These are phyloP conservation scores for Planococcus citri DNA, from an alignment of 1,140 invertebrate genomes.

Conservation along the genomic window DNA sequence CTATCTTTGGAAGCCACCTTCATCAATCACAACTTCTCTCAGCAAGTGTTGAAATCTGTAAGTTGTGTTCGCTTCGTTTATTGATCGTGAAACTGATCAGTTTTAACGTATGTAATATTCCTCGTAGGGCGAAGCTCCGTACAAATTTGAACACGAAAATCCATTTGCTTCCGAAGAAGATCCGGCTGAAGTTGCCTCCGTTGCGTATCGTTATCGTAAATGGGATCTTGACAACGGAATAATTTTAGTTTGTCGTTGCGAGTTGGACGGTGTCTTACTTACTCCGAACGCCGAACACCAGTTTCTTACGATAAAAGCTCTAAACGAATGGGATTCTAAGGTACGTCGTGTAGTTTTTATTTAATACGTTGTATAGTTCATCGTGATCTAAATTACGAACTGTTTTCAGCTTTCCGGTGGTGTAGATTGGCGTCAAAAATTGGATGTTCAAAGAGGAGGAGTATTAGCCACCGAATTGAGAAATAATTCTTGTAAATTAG, in stretches of 20 bases:
- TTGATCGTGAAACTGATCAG: not conserved
- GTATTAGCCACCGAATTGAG: constrained; percentile 95
- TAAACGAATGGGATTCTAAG: constrained; percentile 98
- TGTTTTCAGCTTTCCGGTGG: constrained; percentile 37
- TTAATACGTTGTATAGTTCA: not conserved
- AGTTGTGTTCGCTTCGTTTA: constrained; percentile 21
- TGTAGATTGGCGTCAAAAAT: constrained; percentile 94
- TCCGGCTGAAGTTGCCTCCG: constrained; percentile 71
- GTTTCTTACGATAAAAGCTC: constrained; percentile 90
- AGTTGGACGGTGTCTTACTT: constrained; percentile 89
- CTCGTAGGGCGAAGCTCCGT: constrained; percentile 59
- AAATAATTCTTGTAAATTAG: constrained; percentile 97
- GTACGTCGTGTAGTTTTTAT: constrained; percentile 31
- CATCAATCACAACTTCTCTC: constrained; percentile 99
- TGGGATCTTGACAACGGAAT: constrained; percentile 93
- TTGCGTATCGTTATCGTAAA: constrained; percentile 92
- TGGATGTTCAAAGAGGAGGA: constrained; percentile 93
- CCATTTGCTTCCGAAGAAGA: constrained; percentile 89
- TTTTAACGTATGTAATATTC: constrained; percentile 10
- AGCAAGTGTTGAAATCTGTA: constrained; percentile 71
- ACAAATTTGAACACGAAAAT: constrained; percentile 82
- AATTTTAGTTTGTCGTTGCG: constrained; percentile 81
- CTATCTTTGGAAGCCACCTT: constrained; percentile 96
- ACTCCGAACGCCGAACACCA: constrained; percentile 84
- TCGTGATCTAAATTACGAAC: not conserved